phyloP scores from a whole-genome alignment of 2,113 vertebrate species.

The Orycteropus afer region DNA sequence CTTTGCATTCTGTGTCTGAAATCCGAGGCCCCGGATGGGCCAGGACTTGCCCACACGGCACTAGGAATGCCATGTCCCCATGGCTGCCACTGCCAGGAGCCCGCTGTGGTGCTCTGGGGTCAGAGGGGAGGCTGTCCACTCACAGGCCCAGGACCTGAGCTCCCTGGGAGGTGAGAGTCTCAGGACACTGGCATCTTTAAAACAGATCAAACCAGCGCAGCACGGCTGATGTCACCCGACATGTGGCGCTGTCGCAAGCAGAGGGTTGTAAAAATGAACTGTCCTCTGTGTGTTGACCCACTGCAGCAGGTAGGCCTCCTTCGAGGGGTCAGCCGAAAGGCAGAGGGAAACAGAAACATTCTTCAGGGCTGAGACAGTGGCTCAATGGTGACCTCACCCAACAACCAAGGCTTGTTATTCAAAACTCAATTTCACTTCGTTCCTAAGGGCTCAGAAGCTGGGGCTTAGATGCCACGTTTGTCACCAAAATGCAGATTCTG shows the following conservation, averaged over 20 bases:
- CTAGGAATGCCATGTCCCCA: rapidly evolving
- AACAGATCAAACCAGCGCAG: background rate
- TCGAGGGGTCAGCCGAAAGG: background rate
- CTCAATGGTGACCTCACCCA: slow-evolving; percentile 26
- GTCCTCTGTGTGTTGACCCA: background rate
- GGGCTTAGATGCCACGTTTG: rapidly evolving
- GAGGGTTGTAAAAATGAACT: slow-evolving; percentile 33
- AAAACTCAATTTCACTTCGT: rapidly evolving
- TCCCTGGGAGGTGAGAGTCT: background rate
- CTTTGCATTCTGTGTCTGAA: rapidly evolving
- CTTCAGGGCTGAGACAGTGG: background rate
- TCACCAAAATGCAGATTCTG: background rate
- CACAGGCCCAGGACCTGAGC: background rate
- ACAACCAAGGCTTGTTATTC: slow-evolving; percentile 34
- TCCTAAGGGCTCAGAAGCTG: background rate
- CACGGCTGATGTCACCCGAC: background rate
- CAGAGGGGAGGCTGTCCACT: background rate
- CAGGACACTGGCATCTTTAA: background rate
- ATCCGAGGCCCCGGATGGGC: rapidly evolving
- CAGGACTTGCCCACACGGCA: rapidly evolving
- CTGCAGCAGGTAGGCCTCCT: background rate
- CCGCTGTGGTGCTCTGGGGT: rapidly evolving
- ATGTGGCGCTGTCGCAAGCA: background rate
- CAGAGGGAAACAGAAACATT: background rate
- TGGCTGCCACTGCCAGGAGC: background rate